phyloP scores from a whole-genome alignment of 1,140 invertebrate genomes.

The Atta colombica region DNA sequence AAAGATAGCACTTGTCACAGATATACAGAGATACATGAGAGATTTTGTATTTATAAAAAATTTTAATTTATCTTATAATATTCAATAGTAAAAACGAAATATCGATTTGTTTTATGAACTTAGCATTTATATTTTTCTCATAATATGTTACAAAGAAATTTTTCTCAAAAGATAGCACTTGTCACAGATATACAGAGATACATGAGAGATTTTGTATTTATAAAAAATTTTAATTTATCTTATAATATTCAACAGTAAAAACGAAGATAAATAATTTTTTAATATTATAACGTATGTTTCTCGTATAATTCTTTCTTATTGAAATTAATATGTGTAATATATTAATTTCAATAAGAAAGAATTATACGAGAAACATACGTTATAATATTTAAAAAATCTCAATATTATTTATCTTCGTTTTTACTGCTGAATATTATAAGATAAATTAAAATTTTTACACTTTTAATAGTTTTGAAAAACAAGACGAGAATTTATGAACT shows the following conservation, averaged over 20 bases:
- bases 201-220: neutral
- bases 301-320: slow-evolving; percentile 14
- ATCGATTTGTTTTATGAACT: too few species aligned
- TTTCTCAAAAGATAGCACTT: too few species aligned
- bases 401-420: too few species aligned
- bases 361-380: too few species aligned
- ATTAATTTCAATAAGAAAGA: too few species aligned
- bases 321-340: neutral
- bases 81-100: neutral
- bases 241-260: neutral
- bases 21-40: too few species aligned
- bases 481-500: slow-evolving; percentile 9
- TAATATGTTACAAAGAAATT: too few species aligned
- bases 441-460: neutral
- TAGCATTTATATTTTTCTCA: too few species aligned
- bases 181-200: too few species aligned
- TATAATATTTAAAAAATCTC: too few species aligned
- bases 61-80: neutral
- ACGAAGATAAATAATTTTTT: slow-evolving; percentile 15
- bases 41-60: neutral
- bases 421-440: too few species aligned
- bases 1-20: too few species aligned
- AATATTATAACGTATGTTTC: neutral
- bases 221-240: neutral
- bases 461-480: neutral